Conservation (phyloP, 2,113 vertebrate species). For the Tonatia bakeri region DNA sequence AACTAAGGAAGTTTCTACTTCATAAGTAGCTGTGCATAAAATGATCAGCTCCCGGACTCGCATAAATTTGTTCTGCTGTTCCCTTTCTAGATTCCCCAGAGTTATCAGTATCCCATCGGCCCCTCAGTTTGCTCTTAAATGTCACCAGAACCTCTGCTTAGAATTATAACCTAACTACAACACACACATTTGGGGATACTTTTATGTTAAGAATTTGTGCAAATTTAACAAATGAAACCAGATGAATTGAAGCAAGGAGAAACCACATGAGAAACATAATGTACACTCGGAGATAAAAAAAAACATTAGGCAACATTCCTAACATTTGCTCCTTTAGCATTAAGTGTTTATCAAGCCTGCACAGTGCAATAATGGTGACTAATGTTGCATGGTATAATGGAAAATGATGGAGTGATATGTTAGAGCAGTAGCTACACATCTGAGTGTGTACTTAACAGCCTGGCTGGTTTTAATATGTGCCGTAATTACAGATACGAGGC, state of each 20-base stretch:
- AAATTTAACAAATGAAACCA: constrained; percentile 53
- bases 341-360: constrained; percentile 55
- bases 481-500: constrained; percentile 51
- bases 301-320: constrained; percentile 5
- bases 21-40: neutral
- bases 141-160: constrained; percentile 35
- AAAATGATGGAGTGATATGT: constrained; percentile 61
- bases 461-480: constrained; percentile 39
- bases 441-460: constrained; percentile 46
- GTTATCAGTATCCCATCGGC: neutral
- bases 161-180: constrained; percentile 66
- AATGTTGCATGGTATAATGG: constrained; percentile 22
- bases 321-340: constrained; percentile 48
- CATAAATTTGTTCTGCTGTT: constrained; percentile 11
- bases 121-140: constrained; percentile 52
- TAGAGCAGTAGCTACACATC: neutral
- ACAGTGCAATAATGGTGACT: constrained; percentile 48
- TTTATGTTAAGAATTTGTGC: constrained; percentile 25
- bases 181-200: constrained; percentile 37
- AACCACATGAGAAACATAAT: constrained; percentile 32
- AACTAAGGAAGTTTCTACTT: constrained; percentile 4
- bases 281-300: neutral
- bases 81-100: neutral
- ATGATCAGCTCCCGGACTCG: neutral
- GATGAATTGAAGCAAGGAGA: constrained; percentile 20